phyloP scores from a whole-genome alignment of 2,888 invertebrate species.

The Galeruca laticollis region DNA sequence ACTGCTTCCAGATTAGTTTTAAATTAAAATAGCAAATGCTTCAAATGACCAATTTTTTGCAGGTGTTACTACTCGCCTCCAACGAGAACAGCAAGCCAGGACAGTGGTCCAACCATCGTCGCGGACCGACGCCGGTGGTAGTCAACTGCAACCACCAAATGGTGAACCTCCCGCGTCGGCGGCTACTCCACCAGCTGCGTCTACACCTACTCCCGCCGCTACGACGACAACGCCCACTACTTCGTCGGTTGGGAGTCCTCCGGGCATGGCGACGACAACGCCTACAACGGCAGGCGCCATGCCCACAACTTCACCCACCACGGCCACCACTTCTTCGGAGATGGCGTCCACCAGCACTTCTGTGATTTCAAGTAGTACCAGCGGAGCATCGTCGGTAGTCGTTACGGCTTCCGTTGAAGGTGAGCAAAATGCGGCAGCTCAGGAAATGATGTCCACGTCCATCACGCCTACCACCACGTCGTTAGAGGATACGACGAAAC shows the following conservation, averaged over 20 bases:
- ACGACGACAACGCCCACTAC: slow-evolving; percentile 26
- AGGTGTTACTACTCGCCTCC: slow-evolving; percentile 87
- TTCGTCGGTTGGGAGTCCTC: slow-evolving; percentile 42
- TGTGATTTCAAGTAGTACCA: slow-evolving; percentile 49
- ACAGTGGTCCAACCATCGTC: slow-evolving; percentile 68
- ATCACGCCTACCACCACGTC: slow-evolving; percentile 16
- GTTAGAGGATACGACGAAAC: slow-evolving; percentile 31
- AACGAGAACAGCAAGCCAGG: slow-evolving; percentile 82
- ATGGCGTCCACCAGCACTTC: slow-evolving; percentile 44
- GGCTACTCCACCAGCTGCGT: slow-evolving; percentile 43
- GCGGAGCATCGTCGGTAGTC: slow-evolving; percentile 33
- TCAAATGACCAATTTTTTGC: slow-evolving; percentile 13
- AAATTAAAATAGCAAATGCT: too few species aligned
- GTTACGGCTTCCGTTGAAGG: slow-evolving; percentile 36
- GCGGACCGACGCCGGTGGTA: slow-evolving; percentile 51
- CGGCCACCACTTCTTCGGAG: slow-evolving; percentile 30
- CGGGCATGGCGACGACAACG: slow-evolving; percentile 47
- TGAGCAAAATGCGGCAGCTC: slow-evolving; percentile 21
- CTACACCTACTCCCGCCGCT: slow-evolving; percentile 36
- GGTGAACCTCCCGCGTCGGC: slow-evolving; percentile 46
- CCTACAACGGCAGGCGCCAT: slow-evolving; percentile 36
- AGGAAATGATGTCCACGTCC: slow-evolving; percentile 27
- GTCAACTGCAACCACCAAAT: slow-evolving; percentile 48
- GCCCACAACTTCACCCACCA: slow-evolving; percentile 32
- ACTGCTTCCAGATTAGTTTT: too few species aligned